phyloP scores from a whole-genome alignment of 1,140 invertebrate species.

The Drosophila gunungcola region DNA sequence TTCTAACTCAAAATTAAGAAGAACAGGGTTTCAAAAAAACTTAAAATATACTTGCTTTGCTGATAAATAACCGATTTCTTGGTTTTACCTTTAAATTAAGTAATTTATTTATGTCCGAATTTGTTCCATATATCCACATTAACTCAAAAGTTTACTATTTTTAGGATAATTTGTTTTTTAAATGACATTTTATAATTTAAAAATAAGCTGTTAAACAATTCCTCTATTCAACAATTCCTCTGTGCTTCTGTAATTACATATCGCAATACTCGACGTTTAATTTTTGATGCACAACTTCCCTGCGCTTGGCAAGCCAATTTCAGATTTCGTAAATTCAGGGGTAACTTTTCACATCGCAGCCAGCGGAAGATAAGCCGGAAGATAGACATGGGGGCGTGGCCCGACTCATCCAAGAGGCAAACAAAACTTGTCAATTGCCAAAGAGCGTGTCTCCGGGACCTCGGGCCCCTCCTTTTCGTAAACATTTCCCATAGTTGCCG shows the following conservation, averaged over 20 bases:
- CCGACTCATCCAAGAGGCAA: conserved; percentile 37
- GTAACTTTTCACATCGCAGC: conserved; percentile 43
- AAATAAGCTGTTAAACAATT: too few species aligned
- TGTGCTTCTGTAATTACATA: conserved; percentile 14
- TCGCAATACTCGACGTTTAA: conserved; percentile 12
- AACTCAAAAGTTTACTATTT: too few species aligned
- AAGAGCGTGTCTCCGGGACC: conserved; percentile 45
- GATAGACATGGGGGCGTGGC: conserved; percentile 35
- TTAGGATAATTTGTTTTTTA: too few species aligned
- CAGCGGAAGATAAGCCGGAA: conserved; percentile 31
- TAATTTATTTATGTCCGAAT: too few species aligned
- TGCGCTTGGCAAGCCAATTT: conserved; percentile 44
- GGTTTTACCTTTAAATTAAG: too few species aligned
- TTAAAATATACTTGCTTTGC: too few species aligned
- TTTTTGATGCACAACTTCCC: conserved; percentile 20
- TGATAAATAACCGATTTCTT: too few species aligned
- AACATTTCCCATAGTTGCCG: conserved; percentile 40
- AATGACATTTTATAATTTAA: too few species aligned
- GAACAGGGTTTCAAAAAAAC: too few species aligned
- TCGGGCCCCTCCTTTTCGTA: conserved; percentile 9
- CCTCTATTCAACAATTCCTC: background rate
- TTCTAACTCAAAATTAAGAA: too few species aligned
- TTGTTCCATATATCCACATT: too few species aligned
- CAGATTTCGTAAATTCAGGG: conserved; percentile 34
- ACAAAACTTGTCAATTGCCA: conserved; percentile 73